Conservation (phyloP, 1,140 invertebrate genomes). For the Atta colombica region DNA sequence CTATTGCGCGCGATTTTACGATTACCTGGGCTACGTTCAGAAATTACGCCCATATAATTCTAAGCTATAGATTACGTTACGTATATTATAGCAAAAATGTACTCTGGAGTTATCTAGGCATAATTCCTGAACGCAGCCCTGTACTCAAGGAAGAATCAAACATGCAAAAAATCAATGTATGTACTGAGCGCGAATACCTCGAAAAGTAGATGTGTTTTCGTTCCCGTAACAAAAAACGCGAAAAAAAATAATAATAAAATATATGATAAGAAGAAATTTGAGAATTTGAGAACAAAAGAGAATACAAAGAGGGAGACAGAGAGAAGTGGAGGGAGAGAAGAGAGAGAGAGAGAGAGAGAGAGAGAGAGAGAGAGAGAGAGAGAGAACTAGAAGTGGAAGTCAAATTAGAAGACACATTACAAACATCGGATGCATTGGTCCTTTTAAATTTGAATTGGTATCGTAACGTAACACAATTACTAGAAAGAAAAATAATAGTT, state of each 20-base stretch:
- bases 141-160: constrained; percentile 3
- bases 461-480: constrained; percentile 22
- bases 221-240: not conserved
- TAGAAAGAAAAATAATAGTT: not conserved
- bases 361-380: not conserved
- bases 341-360: not conserved
- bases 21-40: not conserved
- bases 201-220: not conserved
- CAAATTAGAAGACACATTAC: not conserved
- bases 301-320: not conserved
- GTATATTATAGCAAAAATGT: too few species aligned
- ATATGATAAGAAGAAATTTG: constrained; percentile 1
- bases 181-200: not conserved
- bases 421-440: not conserved
- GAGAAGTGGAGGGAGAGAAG: too few species aligned
- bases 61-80: too few species aligned
- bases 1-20: not conserved
- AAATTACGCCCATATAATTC: too few species aligned
- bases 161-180: not conserved
- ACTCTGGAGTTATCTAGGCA: too few species aligned
- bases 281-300: constrained; percentile 24
- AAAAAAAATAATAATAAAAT: not conserved
- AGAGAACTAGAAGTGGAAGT: not conserved
- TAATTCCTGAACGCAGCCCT: too few species aligned
- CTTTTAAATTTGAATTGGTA: not conserved